These are phyloP conservation scores for Telenomus remus DNA, from an alignment of 1,140 invertebrate species.

Conservation along the genomic window DNA sequence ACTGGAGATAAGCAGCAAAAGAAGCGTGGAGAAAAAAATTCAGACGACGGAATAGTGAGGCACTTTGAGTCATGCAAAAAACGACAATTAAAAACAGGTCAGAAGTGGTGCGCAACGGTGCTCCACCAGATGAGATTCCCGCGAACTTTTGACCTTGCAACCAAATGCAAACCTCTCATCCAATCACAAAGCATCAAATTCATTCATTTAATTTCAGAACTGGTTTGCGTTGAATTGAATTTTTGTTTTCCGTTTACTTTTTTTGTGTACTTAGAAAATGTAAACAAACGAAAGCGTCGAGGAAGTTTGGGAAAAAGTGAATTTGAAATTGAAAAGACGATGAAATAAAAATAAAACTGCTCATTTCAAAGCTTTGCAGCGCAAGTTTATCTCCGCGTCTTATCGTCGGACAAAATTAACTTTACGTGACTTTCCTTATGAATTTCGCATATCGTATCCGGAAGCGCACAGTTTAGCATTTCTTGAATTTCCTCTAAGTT, in stretches of 20 bases:
- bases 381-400: constrained; percentile 2
- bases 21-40: constrained; percentile 6
- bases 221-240: too few relatives aligned
- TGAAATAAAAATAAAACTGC: background rate
- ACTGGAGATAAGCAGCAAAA: constrained; percentile 12
- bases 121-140: constrained; percentile 6
- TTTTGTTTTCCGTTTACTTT: too few relatives aligned
- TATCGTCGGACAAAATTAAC: constrained; percentile 27
- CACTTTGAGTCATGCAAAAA: constrained; percentile 24
- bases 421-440: constrained; percentile 35
- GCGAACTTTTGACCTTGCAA: constrained; percentile 23
- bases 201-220: too few relatives aligned
- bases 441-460: constrained; percentile 26
- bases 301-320: too few relatives aligned
- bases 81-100: constrained; percentile 35
- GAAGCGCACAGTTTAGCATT: constrained; percentile 26
- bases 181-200: background rate
- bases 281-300: too few relatives aligned
- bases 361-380: background rate
- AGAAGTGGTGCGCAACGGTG: constrained; percentile 12
- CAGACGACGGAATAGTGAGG: constrained; percentile 12
- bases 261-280: too few relatives aligned
- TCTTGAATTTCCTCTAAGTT: constrained; percentile 9
- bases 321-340: background rate
- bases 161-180: background rate